Evolutionary conservation across 2,113 vertebrate genomes (phyloP), one percentile per base, ranked within the genome.

Genomic region (Gambusia affinis): DNA sequence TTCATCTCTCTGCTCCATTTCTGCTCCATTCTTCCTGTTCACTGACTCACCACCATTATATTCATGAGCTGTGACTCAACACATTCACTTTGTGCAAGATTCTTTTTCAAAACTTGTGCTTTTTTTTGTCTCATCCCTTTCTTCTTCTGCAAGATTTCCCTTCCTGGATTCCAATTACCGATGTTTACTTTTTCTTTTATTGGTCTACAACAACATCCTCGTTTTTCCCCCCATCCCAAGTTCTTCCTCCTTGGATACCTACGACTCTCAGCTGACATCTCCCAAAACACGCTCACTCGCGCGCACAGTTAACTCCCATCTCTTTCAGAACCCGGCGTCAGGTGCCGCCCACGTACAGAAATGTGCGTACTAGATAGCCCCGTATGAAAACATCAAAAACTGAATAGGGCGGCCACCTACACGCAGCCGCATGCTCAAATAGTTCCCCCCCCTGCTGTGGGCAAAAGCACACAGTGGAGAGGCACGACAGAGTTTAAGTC

Each of bases 361-460:
- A 63, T 66, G 51, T 57, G 11, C 30, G 30, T 6, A 37, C 42
- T 37, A 60, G 72, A 76, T 76, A 54, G 62, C 67, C 77, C 7
- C 29, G 65, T 73, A 54, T 81, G 15, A 65, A 65, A 5, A 62
- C 27, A 4, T n/a, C 51, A 57, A 57, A 57, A 57, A 10, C 24
- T 27, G 10, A 85, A 80, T 74, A 67, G 69, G 64, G 67, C 76
- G 57, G 80, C 80, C 82, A 82, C 86, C 27, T 69, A 83, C 82
- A 54, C 14, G 15, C 61, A 80, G 68, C 72, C 79, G 84, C 81
- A 79, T 7, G 51, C 78, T 81, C 79, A 79, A 60, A 86, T 73
- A 78, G 79, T 69, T 85, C 81, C 67, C 71, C 81, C 27, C 67
- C 71, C 75, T 82, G 79, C 74, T 85, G 85, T 78, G 76, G 69